Conservation (phyloP, 2,797 vertebrate genomes). For the Anguilla pacifica region DNA sequence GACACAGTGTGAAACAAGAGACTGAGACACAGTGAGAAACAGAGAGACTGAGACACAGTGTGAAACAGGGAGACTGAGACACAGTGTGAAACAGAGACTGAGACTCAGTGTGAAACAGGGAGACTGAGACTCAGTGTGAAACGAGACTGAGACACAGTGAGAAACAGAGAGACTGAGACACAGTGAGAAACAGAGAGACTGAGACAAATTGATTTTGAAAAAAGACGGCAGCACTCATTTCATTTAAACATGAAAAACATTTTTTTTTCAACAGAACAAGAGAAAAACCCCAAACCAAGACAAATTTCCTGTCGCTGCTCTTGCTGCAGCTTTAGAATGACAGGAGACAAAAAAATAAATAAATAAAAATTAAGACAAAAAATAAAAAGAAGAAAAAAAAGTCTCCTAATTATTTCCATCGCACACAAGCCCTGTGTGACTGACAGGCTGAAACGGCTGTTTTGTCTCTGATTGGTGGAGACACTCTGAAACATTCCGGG, state of each 20-base stretch:
- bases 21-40: background rate
- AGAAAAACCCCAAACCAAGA: background rate
- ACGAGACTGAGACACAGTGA: too few species aligned
- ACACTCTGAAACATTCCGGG: background rate
- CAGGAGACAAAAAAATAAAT: background rate
- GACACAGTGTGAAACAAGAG: too few species aligned
- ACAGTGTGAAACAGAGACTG: too few species aligned
- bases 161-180: too few species aligned
- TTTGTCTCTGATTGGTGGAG: background rate
- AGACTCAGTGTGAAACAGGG: background rate
- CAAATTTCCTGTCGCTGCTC: background rate
- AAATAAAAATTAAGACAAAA: background rate
- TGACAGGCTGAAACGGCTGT: constrained; percentile 13
- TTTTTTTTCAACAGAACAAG: background rate
- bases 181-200: too few species aligned
- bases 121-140: too few species aligned
- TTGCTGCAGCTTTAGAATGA: background rate
- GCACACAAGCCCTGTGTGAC: background rate
- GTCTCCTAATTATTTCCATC: background rate
- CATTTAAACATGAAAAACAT: background rate
- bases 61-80: too few species aligned
- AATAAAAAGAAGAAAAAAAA: background rate
- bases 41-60: background rate
- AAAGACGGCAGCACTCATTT: background rate
- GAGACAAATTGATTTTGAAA: too few species aligned